phyloP scores from a whole-genome alignment of 2,888 invertebrate species.

The Venusia cambrica region DNA sequence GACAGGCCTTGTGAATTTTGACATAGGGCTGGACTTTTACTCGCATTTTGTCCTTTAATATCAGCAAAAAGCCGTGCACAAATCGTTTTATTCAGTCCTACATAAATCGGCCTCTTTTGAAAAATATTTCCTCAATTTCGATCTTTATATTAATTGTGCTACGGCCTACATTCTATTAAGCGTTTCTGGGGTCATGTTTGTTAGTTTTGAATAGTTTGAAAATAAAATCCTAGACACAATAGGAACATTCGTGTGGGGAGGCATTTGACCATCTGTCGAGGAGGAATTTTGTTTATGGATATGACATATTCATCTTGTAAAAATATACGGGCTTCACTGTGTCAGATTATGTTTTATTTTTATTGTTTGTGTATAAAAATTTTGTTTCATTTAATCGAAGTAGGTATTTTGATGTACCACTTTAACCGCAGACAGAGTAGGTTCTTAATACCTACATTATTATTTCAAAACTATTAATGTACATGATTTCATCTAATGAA shows the following conservation, averaged over 20 bases:
- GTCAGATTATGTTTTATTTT: conserved; percentile 5
- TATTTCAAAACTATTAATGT: too few species aligned
- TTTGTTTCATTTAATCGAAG: too few species aligned
- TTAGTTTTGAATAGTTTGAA: conserved; percentile 35
- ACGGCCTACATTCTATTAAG: conserved; percentile 7
- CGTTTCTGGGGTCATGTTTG: conserved; percentile 20
- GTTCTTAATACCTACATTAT: too few species aligned
- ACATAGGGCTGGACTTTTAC: conserved; percentile 10
- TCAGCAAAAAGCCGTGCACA: conserved; percentile 28
- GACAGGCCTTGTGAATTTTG: conserved; percentile 5
- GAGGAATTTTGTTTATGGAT: conserved; percentile 42
- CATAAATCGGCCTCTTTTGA: conserved; percentile 25
- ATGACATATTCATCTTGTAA: conserved; percentile 45
- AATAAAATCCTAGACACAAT: conserved; percentile 48
- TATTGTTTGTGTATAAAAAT: background rate
- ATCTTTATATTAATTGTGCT: conserved; percentile 25
- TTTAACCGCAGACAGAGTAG: too few species aligned
- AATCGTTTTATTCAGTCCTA: conserved; percentile 35
- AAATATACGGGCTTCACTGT: conserved; percentile 10
- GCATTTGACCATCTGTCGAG: conserved; percentile 61
- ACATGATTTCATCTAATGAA: too few species aligned
- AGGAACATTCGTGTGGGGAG: conserved; percentile 46
- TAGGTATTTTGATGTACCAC: too few species aligned
- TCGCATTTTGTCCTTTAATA: conserved; percentile 14
- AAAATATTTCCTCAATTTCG: conserved; percentile 9